These are phyloP conservation scores for Synergus japonicus DNA, from an alignment of 2,888 invertebrate genomes.

Conservation along the genomic window DNA sequence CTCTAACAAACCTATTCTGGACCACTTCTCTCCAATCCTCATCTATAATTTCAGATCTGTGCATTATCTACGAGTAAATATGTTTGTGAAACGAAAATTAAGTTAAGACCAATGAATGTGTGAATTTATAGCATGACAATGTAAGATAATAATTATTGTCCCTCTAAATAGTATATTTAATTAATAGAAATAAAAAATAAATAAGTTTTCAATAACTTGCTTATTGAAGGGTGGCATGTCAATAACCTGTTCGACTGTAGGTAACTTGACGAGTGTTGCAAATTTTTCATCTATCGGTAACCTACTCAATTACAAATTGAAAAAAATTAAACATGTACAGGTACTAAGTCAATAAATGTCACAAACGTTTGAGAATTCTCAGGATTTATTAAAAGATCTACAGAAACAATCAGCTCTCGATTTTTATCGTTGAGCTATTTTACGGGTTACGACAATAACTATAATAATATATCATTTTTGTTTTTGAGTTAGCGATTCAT, in stretches of 20 bases:
- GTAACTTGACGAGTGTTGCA: too few species aligned
- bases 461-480: constrained; percentile 59
- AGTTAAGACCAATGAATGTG: constrained; percentile 1
- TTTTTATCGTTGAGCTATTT: constrained; percentile 55
- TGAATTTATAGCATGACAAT: neutral
- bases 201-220: constrained; percentile 60
- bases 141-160: constrained; percentile 1
- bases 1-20: constrained; percentile 82
- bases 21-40: neutral
- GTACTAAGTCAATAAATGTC: neutral
- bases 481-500: constrained; percentile 36
- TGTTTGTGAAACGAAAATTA: neutral
- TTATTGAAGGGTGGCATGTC: neutral
- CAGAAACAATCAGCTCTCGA: constrained; percentile 62
- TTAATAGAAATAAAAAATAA: constrained; percentile 58
- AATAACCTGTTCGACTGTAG: too few species aligned
- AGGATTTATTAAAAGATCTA: constrained; percentile 72
- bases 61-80: neutral
- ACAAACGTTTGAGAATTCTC: constrained; percentile 64
- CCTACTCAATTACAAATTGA: too few species aligned
- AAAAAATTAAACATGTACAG: neutral
- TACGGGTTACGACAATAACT: constrained; percentile 57
- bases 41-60: neutral
- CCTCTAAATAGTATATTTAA: constrained; percentile 62
- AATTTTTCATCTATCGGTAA: neutral